Percentiles rank a stretch among this genome's conserved stretches.
These are phyloP conservation scores for Lasiurus cinereus DNA, from an alignment of 2,113 vertebrate species.

Conservation along the genomic window DNA sequence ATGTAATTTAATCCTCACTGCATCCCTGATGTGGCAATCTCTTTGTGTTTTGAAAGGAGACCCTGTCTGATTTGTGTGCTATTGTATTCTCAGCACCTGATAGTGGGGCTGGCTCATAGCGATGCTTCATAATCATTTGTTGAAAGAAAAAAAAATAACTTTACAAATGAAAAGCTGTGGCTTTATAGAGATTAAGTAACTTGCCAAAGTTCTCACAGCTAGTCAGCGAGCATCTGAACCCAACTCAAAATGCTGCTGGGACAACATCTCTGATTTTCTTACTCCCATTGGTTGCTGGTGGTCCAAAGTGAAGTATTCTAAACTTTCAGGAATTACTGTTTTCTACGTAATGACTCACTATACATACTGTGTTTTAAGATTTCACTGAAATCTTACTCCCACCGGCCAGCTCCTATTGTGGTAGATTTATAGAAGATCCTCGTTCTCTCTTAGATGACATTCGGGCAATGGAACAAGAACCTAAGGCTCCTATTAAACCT, in stretches of 20 bases:
- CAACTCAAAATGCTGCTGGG: neutral
- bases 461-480: neutral
- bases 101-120: neutral
- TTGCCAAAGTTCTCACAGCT: neutral
- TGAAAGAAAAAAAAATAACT: neutral
- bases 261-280: fast-evolving
- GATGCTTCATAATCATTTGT: neutral
- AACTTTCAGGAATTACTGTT: neutral
- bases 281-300: fast-evolving
- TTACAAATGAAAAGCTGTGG: neutral
- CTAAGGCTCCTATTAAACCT: too few relatives aligned
- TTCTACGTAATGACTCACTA: neutral
- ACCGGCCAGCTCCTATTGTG: neutral
- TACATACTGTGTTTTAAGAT: neutral
- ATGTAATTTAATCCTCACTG: neutral
- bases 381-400: fast-evolving
- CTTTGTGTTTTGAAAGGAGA: neutral
- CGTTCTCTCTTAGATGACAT: neutral
- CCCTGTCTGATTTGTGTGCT: fast-evolving
- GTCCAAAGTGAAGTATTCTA: neutral
- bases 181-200: neutral
- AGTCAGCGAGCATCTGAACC: too few relatives aligned
- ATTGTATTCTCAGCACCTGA: fast-evolving
- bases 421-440: neutral
- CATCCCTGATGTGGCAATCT: neutral